Evolutionary conservation across 1,140 invertebrate genomes (phyloP).

Genomic region (Saccostrea glomerata): DNA sequence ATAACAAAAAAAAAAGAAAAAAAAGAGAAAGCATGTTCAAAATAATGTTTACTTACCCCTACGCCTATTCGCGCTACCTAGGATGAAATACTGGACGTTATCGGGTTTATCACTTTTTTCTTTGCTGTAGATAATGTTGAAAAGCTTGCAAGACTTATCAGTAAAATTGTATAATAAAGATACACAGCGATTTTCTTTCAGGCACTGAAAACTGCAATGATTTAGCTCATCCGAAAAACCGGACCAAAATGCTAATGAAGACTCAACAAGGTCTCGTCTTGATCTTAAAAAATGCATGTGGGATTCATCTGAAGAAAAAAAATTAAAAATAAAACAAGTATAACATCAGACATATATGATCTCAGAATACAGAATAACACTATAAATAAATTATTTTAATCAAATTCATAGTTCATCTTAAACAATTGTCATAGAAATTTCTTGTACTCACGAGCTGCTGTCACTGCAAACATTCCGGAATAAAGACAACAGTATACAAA

Average conservation of each 20-base stretch:
- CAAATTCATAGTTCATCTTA: no score
- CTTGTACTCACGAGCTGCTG: no score
- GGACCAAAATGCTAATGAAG: neutral
- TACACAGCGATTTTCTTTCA: neutral
- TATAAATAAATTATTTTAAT: no score
- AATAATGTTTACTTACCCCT: neutral
- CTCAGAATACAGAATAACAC: no score
- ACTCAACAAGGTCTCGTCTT: neutral
- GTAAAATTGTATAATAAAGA: neutral
- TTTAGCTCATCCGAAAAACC: neutral
- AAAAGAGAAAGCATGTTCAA: no score
- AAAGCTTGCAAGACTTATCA: neutral
- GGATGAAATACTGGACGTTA: neutral
- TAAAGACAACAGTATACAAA: no score
- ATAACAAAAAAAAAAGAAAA: no score
- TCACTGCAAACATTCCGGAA: no score
- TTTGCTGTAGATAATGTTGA: neutral
- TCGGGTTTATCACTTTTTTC: neutral
- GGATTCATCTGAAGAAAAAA: neutral
- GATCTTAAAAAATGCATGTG: neutral
- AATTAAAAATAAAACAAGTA: neutral
- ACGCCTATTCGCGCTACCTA: neutral
- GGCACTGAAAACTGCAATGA: neutral
- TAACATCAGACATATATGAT: neutral
- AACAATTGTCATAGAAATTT: no score